These are phyloP conservation scores for Lysandra bellargus DNA, from an alignment of 2,888 invertebrate genomes.

Conservation along the genomic window DNA sequence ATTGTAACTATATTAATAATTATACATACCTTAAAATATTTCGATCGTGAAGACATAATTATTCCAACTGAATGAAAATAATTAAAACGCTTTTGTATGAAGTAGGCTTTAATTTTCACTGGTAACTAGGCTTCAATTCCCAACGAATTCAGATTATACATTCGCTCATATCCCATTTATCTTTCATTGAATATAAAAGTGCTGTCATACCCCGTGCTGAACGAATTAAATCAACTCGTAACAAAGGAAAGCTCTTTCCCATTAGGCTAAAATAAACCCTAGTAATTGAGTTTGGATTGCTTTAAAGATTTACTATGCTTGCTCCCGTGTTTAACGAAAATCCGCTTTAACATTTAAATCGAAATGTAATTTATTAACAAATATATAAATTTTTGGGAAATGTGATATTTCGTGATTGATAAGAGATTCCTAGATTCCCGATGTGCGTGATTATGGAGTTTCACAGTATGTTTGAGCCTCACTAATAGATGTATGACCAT, in stretches of 20 bases:
- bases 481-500: too few relatives aligned
- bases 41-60: too few relatives aligned
- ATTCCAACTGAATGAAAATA: background rate
- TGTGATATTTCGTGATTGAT: conserved; percentile 22
- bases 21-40: too few relatives aligned
- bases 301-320: conserved; percentile 72
- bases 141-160: background rate
- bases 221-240: conserved; percentile 62
- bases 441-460: background rate
- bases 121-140: background rate
- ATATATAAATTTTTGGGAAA: background rate
- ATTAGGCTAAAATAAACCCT: conserved; percentile 70
- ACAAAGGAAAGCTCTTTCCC: conserved; percentile 68
- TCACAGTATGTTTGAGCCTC: too few relatives aligned
- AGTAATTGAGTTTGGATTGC: conserved; percentile 76
- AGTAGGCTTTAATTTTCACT: background rate
- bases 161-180: conserved; percentile 1
- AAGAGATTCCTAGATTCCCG: background rate
- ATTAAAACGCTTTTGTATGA: background rate
- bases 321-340: conserved; percentile 54
- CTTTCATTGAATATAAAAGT: conserved; percentile 32
- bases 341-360: conserved; percentile 57
- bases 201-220: conserved; percentile 53
- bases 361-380: conserved; percentile 44
- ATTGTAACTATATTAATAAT: too few relatives aligned